Evolutionary conservation across 2,113 vertebrate species (phyloP).

Genomic region (Stegastes partitus): DNA sequence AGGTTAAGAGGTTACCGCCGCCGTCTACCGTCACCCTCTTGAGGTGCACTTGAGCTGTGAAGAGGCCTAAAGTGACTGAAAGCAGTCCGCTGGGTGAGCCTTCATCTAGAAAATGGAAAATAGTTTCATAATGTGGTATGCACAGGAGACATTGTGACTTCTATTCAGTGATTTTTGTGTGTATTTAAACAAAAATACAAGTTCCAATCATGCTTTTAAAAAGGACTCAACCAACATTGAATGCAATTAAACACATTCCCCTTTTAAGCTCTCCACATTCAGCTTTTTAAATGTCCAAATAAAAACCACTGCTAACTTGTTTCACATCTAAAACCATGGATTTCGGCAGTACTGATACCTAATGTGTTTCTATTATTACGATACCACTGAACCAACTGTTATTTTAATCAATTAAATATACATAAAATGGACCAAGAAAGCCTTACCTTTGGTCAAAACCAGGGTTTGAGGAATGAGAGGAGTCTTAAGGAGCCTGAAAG

Average conservation of each 20-base stretch:
- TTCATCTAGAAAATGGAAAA: constrained; percentile 35
- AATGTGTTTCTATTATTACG: too few species aligned
- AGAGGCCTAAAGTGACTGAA: constrained; percentile 53
- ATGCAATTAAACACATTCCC: too few species aligned
- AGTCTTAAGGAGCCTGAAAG: constrained; percentile 57
- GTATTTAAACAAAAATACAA: too few species aligned
- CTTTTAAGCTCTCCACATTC: too few species aligned
- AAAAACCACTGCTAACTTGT: too few species aligned
- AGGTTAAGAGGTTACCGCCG: constrained; percentile 46
- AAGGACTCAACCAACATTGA: too few species aligned
- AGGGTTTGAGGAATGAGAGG: constrained; percentile 53
- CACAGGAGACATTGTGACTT: background rate
- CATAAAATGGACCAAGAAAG: background rate
- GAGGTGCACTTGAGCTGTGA: constrained; percentile 62
- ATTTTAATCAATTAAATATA: background rate
- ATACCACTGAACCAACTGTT: background rate
- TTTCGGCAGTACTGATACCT: too few species aligned
- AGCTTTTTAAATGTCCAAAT: too few species aligned
- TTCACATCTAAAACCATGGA: too few species aligned
- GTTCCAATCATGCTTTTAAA: too few species aligned
- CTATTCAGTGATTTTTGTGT: background rate
- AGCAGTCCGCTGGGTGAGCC: constrained; percentile 32
- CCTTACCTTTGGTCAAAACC: constrained; percentile 57
- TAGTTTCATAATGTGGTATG: background rate
- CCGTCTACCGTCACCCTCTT: constrained; percentile 52